Evolutionary conservation across 2,888 invertebrate species (phyloP).

Genomic region (Blera fallax): DNA sequence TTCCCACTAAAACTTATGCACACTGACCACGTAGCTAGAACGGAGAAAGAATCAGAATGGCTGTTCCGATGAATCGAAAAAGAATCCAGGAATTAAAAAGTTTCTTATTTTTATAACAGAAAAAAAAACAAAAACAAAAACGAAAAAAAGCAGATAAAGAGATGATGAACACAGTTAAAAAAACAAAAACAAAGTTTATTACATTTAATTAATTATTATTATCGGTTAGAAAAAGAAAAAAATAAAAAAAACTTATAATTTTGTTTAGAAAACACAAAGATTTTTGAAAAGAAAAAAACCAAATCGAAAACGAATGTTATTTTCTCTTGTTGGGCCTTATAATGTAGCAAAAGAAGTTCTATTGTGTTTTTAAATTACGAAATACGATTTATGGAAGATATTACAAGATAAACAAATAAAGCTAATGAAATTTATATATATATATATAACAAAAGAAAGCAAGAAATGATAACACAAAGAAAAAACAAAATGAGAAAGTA

Average conservation of each 20-base stretch:
- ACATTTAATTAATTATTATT: slow-evolving; percentile 54
- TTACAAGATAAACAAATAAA: slow-evolving; percentile 70
- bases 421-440: slow-evolving; percentile 69
- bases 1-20: slow-evolving; percentile 21
- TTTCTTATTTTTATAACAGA: slow-evolving; percentile 71
- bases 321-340: slow-evolving; percentile 74
- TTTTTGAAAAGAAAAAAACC: slow-evolving; percentile 48
- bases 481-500: slow-evolving; percentile 33
- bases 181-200: slow-evolving; percentile 37
- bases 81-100: slow-evolving; percentile 59
- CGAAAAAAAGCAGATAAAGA: slow-evolving; percentile 8
- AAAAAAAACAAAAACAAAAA: slow-evolving; percentile 26
- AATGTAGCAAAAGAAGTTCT: slow-evolving; percentile 72
- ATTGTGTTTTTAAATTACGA: slow-evolving; percentile 64
- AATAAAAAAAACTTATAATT: slow-evolving; percentile 39
- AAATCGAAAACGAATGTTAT: slow-evolving; percentile 70
- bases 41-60: slow-evolving; percentile 66
- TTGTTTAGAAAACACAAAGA: slow-evolving; percentile 50
- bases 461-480: slow-evolving; percentile 50
- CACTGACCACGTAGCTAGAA: slow-evolving; percentile 60
- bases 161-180: slow-evolving; percentile 23
- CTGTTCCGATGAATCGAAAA: slow-evolving; percentile 71
- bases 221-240: slow-evolving; percentile 53
- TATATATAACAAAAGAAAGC: slow-evolving; percentile 41
- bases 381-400: slow-evolving; percentile 71